phyloP scores from a whole-genome alignment of 35 echinoderm and acorn worm species.

The Apostichopus californicus region DNA sequence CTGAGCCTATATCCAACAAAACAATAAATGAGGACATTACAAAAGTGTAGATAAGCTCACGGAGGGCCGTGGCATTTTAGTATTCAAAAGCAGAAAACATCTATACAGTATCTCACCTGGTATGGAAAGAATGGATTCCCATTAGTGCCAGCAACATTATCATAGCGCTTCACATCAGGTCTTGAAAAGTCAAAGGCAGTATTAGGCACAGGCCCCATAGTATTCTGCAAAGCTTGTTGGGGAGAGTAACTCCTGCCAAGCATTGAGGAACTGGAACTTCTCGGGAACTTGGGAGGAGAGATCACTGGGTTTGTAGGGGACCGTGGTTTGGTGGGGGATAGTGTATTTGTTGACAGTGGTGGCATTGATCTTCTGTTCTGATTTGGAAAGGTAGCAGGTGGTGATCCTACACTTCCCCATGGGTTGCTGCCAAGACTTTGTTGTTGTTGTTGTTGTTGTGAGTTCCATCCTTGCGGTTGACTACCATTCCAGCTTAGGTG shows the following conservation, averaged over 20 bases:
- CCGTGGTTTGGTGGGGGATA: conserved; percentile 81
- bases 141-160: conserved; percentile 44
- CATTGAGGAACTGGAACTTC: conserved; percentile 95
- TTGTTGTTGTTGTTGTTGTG: conserved; percentile 55
- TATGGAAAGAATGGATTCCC: conserved; percentile 87
- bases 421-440: conserved; percentile 71
- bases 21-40: no score
- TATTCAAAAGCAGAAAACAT: no score
- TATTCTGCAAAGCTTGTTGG: conserved; percentile 52
- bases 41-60: no score
- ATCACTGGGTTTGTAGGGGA: conserved; percentile 84
- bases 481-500: conserved; percentile 79
- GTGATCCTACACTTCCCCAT: conserved; percentile 94
- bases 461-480: conserved; percentile 69
- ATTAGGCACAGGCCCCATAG: conserved; percentile 45
- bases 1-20: no score
- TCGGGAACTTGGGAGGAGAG: conserved; percentile 92
- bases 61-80: no score
- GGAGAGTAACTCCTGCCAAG: conserved; percentile 67
- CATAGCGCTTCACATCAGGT: conserved; percentile 63
- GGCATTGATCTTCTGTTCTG: conserved; percentile 87
- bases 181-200: conserved; percentile 80
- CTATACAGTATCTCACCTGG: conserved; percentile 70
- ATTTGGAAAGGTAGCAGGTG: conserved; percentile 64
- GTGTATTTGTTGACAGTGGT: conserved; percentile 51